Conservation (phyloP, 2,797 vertebrate species). For the Hydrolagus colliei region DNA sequence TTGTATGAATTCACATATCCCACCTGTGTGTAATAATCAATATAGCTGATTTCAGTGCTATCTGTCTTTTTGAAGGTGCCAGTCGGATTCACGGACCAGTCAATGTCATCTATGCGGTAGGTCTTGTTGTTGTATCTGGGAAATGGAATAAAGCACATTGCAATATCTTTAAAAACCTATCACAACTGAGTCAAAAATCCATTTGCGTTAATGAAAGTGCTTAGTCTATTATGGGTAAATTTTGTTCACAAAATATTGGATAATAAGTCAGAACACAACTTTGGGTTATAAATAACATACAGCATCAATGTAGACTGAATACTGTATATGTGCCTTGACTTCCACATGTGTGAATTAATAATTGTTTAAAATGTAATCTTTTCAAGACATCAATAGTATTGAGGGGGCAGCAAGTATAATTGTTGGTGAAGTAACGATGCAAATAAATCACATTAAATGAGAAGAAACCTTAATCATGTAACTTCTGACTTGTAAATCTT, state of each 20-base stretch:
- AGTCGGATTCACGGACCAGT: slow-evolving; percentile 49
- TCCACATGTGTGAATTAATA: background rate
- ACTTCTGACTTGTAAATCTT: background rate
- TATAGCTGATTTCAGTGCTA: slow-evolving; percentile 43
- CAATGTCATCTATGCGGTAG: slow-evolving; percentile 51
- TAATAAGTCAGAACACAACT: no score
- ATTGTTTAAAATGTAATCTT: background rate
- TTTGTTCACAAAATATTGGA: no score
- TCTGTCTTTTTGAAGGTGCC: slow-evolving; percentile 47
- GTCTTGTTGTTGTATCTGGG: slow-evolving; percentile 55
- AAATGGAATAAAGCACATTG: slow-evolving; percentile 10
- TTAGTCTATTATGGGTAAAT: no score
- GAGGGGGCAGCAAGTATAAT: background rate
- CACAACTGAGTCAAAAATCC: no score
- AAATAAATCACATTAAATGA: background rate
- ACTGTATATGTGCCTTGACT: no score
- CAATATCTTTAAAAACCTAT: background rate
- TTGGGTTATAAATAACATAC: no score
- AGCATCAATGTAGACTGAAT: no score
- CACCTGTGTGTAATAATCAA: slow-evolving; percentile 55
- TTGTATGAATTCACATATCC: background rate
- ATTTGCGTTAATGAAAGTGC: no score
- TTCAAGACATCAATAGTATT: background rate
- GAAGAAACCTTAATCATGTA: background rate
- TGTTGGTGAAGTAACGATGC: background rate